Evolutionary conservation across 2,113 vertebrate species (phyloP), one percentile per base, ranked within the genome.

Genomic region (Muscicapa adusta): DNA sequence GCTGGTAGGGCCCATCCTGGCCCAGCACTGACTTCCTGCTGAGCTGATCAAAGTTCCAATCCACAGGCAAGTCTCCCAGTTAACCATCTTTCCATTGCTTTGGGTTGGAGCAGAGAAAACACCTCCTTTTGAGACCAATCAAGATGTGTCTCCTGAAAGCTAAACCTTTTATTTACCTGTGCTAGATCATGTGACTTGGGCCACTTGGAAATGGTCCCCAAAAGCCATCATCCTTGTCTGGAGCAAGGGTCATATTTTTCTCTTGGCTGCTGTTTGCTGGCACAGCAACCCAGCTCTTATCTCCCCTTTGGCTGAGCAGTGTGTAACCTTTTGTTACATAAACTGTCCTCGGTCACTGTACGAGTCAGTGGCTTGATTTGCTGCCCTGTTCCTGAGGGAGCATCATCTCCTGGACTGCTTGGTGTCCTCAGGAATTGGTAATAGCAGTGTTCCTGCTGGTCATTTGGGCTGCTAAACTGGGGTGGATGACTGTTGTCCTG

Each of bases 261-360:
- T 66, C 54, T 61, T 65, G 62, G 73, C 73, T 74, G 43, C 14
- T 50, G 70, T 18, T 50, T 45, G 40, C 15, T 42, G 8, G 0
- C 29, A 22, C 38, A 73, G 34, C 23, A 8, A 67, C 31, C 20
- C 71, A 75, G 18, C 28, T 47, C 43, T 86, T 63, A n/a, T 7
- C 73, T 83, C 23, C 58, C 20, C 31, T 76, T 56, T 28, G 25
- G 40, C 26, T 83, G 47, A 63, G 40, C 22, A 9, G 5, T 3
- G 17, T 29, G 31, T 51, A 56, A 72, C 26, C 29, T 63, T 53
- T 24, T 38, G 42, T 84, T 72, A 66, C 26, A 36, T 54, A 72
- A 68, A 6, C 58, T 19, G 7, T 12, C 18, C 60, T 68, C 0
- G 0, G 40, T 70, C 2, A 3, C 16, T n/a, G 9, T 42, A 5